Percentiles rank a stretch among this genome's conserved stretches.
These are phyloP conservation scores for Muntiacus reevesi DNA, from an alignment of 2,113 vertebrate genomes.

Conservation along the genomic window DNA sequence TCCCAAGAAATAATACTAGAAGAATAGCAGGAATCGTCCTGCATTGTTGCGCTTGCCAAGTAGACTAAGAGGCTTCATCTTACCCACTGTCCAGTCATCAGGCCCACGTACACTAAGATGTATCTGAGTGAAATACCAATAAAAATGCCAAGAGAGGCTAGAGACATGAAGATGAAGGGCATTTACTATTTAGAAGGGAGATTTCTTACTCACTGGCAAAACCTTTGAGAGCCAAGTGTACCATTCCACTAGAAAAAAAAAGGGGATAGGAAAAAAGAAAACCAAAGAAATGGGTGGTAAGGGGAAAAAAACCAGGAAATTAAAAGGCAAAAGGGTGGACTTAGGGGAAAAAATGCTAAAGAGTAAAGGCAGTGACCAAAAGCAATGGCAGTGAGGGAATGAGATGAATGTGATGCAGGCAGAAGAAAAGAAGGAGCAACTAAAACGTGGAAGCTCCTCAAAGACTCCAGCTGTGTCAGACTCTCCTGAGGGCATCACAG, in stretches of 20 bases:
- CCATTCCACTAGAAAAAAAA: not conserved
- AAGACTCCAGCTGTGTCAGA: too few relatives aligned
- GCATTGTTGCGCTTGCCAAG: not conserved
- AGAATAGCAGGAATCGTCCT: not conserved
- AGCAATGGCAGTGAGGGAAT: not conserved
- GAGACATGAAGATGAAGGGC: not conserved
- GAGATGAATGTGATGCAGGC: not conserved
- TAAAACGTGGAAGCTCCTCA: not conserved
- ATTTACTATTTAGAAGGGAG: not conserved
- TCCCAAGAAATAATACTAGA: constrained; percentile 1
- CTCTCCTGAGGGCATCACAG: not conserved
- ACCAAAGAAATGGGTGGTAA: not conserved
- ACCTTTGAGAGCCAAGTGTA: not conserved
- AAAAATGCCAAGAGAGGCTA: not conserved
- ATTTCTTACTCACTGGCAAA: constrained; percentile 1
- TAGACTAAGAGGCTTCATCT: not conserved
- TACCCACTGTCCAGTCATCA: not conserved
- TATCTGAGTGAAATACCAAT: not conserved
- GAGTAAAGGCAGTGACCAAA: not conserved
- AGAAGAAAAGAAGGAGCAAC: not conserved
- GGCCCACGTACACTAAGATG: not conserved
- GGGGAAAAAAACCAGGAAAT: not conserved
- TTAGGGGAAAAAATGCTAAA: not conserved
- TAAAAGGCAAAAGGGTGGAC: not conserved
- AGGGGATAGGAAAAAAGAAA: not conserved